These are phyloP conservation scores for Melipona quadrifasciata DNA, from an alignment of 1,140 invertebrate species.

Conservation along the genomic window DNA sequence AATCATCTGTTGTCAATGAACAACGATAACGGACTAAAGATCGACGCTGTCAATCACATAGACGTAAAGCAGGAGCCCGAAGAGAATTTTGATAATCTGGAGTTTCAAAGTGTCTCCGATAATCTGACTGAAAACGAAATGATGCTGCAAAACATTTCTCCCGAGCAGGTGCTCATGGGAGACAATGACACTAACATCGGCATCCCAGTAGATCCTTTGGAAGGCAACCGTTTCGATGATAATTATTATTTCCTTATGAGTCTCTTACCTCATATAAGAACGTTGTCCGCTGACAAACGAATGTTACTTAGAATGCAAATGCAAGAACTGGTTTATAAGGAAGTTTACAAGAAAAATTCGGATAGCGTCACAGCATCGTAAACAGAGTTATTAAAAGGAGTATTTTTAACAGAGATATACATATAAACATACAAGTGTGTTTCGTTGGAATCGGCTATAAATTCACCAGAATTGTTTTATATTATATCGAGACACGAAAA, in stretches of 20 bases:
- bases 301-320: constrained; percentile 79
- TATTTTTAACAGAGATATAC: constrained; percentile 38
- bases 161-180: constrained; percentile 76
- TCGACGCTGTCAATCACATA: constrained; percentile 56
- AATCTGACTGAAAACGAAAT: constrained; percentile 74
- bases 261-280: constrained; percentile 77
- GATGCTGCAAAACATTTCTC: constrained; percentile 78
- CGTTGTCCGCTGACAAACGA: constrained; percentile 73
- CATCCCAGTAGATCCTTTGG: constrained; percentile 70
- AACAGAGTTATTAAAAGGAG: constrained; percentile 1
- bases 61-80: constrained; percentile 76
- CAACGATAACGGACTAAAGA: constrained; percentile 60
- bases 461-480: background rate
- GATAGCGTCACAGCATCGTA: constrained; percentile 28
- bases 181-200: constrained; percentile 70
- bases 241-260: constrained; percentile 81
- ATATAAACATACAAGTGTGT: background rate
- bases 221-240: constrained; percentile 75
- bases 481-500: too few species aligned
- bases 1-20: constrained; percentile 66
- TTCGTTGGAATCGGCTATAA: background rate
- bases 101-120: constrained; percentile 72
- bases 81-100: constrained; percentile 72
- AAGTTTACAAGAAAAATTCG: constrained; percentile 77
- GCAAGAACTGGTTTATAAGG: constrained; percentile 79